Conservation (phyloP, 2,113 vertebrate genomes). For the Mola mola region DNA sequence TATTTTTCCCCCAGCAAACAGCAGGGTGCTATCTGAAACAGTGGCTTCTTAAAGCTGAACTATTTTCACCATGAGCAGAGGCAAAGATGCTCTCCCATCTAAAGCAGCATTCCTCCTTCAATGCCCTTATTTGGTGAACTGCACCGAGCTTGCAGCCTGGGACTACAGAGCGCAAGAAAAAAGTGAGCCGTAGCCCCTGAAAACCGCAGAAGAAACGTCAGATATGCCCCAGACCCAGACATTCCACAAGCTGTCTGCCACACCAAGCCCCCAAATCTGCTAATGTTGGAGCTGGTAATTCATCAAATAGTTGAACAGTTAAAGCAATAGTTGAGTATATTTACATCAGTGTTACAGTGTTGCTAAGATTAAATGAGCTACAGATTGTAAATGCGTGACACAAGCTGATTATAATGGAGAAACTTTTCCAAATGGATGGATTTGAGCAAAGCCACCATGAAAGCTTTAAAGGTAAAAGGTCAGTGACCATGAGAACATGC, state of each 20-base stretch:
- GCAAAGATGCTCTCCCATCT: slow-evolving; percentile 74
- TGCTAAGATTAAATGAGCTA: not conserved
- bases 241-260: slow-evolving; percentile 71
- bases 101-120: slow-evolving; percentile 74
- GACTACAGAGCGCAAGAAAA: slow-evolving; percentile 62
- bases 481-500: slow-evolving; percentile 41
- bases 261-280: slow-evolving; percentile 57
- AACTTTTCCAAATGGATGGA: too few relatives aligned
- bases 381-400: too few relatives aligned
- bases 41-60: slow-evolving; percentile 47
- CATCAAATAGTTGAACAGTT: slow-evolving; percentile 6
- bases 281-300: slow-evolving; percentile 17
- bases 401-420: not conserved
- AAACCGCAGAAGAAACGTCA: slow-evolving; percentile 79
- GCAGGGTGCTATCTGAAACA: slow-evolving; percentile 50
- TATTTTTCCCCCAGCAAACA: slow-evolving; percentile 36
- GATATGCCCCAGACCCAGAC: slow-evolving; percentile 78
- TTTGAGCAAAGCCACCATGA: slow-evolving; percentile 40
- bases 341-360: not conserved
- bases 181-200: slow-evolving; percentile 63
- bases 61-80: slow-evolving; percentile 65
- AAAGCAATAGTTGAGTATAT: not conserved
- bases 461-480: slow-evolving; percentile 27
- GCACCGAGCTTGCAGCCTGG: slow-evolving; percentile 55
- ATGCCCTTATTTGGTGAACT: slow-evolving; percentile 87